Evolutionary conservation across 2,113 vertebrate species (phyloP), one percentile per base, ranked within the genome.

Genomic region (Gorilla gorilla): DNA sequence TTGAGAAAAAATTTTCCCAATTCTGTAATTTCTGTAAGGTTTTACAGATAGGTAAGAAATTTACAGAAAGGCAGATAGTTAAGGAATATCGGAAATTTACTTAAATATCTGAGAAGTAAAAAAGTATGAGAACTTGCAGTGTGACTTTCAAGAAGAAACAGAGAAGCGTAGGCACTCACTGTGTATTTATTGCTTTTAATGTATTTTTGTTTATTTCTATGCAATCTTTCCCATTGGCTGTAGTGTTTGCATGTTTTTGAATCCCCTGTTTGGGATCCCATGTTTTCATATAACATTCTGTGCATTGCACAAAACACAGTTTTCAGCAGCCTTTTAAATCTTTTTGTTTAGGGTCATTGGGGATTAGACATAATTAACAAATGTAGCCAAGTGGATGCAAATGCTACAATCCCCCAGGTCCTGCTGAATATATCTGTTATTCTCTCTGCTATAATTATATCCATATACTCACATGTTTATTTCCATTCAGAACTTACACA

Each of bases 401-500:
- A 59, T 4, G 18, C 35, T 22, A 7, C 6, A 40, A 2, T 3
- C 5, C 12, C 22, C 3, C 9, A 16, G 14, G 18, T 17, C 0
- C 0, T 8, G 10, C 12, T 13, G 12, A 66, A 85, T 17, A 18
- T 10, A 14, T 2, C 7, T 16, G 35, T 43, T 59, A 18, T 30
- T 48, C 25, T 70, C 76, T 9, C 48, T 27, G 35, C 16, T 80
- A 5, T 22, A 32, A 50, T 55, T 35, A 55, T 40, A 64, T 40
- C 25, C 20, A 7, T 9, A 43, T 7, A n/a, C 0, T 61, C 16
- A 10, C 1, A 22, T 35, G 1, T 4, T 18, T 17, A 1, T 14
- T 68, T 45, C 38, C 43, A 16, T 35, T 76, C 50, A 82, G 50
- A 78, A 87, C 86, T 45, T 27, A 61, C 1, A 73, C 20, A 95